Conservation (phyloP, 1,140 invertebrate genomes). For the Helicoverpa zea region DNA sequence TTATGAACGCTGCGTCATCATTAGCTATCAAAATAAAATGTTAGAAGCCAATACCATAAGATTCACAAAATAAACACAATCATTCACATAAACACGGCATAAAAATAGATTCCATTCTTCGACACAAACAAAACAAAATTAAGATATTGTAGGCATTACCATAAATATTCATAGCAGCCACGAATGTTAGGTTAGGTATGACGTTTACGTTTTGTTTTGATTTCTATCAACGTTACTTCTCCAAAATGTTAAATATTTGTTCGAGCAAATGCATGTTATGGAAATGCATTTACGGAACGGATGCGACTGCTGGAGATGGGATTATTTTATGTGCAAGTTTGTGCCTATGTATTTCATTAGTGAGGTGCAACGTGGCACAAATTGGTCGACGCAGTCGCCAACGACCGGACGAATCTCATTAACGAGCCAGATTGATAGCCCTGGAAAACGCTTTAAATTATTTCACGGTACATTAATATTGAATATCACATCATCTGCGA, state of each 20-base stretch:
- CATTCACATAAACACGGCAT: not conserved
- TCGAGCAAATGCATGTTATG: not conserved
- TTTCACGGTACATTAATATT: slow-evolving; percentile 83
- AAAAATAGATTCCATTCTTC: not conserved
- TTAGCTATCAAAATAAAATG: slow-evolving; percentile 1
- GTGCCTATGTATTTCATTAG: slow-evolving; percentile 75
- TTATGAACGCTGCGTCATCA: slow-evolving; percentile 1
- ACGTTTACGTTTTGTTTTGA: not conserved
- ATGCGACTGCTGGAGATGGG: slow-evolving; percentile 35
- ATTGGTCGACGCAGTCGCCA: slow-evolving; percentile 77
- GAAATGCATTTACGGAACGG: slow-evolving; percentile 33
- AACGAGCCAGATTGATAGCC: slow-evolving; percentile 80
- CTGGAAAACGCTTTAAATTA: slow-evolving; percentile 82
- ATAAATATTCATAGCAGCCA: slow-evolving; percentile 17
- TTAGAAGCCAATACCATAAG: not conserved
- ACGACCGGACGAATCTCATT: slow-evolving; percentile 78
- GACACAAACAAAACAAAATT: not conserved
- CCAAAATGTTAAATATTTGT: slow-evolving; percentile 5
- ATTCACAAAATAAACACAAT: not conserved
- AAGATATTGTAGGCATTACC: not conserved
- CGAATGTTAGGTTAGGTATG: not conserved
- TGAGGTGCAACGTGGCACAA: slow-evolving; percentile 79
- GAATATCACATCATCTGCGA: slow-evolving; percentile 66
- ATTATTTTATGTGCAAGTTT: slow-evolving; percentile 41
- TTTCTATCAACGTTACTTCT: slow-evolving; percentile 10